Evolutionary conservation across 2,113 vertebrate genomes (phyloP).

Genomic region (Chaenogobius annularis): DNA sequence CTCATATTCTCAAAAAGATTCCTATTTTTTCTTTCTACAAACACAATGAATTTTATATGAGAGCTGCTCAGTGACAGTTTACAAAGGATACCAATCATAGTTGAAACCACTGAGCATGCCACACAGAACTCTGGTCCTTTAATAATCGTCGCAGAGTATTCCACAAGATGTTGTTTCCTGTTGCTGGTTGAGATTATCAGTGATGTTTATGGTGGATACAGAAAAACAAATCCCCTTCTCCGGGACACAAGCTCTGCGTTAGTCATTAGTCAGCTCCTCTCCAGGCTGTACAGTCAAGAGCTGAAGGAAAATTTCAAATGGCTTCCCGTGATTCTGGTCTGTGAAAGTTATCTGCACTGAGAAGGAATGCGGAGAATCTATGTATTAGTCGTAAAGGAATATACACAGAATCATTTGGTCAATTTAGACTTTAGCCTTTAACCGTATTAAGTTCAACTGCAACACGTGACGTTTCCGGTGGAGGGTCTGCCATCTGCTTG

Average conservation of each 20-base stretch:
- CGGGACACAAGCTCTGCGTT: conserved; percentile 16
- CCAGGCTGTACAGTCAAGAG: conserved; percentile 12
- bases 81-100: conserved; percentile 10
- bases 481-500: too few species aligned
- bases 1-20: conserved; percentile 21
- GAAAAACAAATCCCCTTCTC: conserved; percentile 48
- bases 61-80: conserved; percentile 46
- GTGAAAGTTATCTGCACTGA: conserved; percentile 31
- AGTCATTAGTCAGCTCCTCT: conserved; percentile 23
- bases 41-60: conserved; percentile 39
- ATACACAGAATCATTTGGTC: neutral
- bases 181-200: conserved; percentile 39
- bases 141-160: conserved; percentile 28
- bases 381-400: conserved; percentile 48
- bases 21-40: conserved; percentile 25
- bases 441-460: neutral
- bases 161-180: conserved; percentile 42
- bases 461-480: too few species aligned
- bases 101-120: conserved; percentile 16
- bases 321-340: conserved; percentile 14
- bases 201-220: conserved; percentile 31
- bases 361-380: conserved; percentile 31
- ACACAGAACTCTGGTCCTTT: conserved; percentile 36
- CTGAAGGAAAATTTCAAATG: conserved; percentile 32
- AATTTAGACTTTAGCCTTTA: neutral